Evolutionary conservation across 2,888 invertebrate species (phyloP).

Genomic region (Bellardia pandia): DNA sequence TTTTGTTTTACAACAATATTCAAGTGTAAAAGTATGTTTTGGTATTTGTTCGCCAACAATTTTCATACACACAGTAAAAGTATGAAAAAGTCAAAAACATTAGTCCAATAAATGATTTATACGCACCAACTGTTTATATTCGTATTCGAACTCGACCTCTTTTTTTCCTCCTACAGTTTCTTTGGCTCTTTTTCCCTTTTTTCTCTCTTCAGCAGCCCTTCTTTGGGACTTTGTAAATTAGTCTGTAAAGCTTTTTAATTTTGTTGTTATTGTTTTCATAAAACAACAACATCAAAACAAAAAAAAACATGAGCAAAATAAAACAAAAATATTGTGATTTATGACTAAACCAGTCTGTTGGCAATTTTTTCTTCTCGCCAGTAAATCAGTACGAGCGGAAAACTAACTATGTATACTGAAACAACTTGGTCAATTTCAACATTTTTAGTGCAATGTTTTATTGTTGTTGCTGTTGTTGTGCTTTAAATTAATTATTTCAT

Average conservation of each 20-base stretch:
- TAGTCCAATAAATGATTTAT: slow-evolving; percentile 69
- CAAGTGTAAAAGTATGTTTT: slow-evolving; percentile 25
- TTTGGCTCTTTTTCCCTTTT: not conserved
- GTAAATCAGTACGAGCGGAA: not conserved
- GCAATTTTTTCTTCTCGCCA: slow-evolving; percentile 27
- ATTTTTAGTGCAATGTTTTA: not conserved
- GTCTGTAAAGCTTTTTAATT: slow-evolving; percentile 23
- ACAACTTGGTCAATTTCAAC: slow-evolving; percentile 45
- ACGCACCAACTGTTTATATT: slow-evolving; percentile 37
- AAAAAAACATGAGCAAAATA: slow-evolving; percentile 20
- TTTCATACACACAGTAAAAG: slow-evolving; percentile 5
- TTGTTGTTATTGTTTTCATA: slow-evolving; percentile 10
- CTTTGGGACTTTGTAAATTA: not conserved
- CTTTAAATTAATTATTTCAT: slow-evolving; percentile 67
- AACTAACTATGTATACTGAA: not conserved
- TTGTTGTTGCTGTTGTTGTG: slow-evolving; percentile 13
- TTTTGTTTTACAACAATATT: slow-evolving; percentile 55
- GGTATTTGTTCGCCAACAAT: not conserved
- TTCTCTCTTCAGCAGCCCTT: not conserved
- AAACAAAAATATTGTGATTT: slow-evolving; percentile 54
- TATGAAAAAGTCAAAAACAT: slow-evolving; percentile 56
- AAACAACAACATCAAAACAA: not conserved
- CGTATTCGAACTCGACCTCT: not conserved
- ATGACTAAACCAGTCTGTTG: slow-evolving; percentile 51
- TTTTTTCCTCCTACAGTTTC: not conserved